These are phyloP conservation scores for Henicopernis longicauda DNA, from an alignment of 2,113 vertebrate species.

Conservation along the genomic window DNA sequence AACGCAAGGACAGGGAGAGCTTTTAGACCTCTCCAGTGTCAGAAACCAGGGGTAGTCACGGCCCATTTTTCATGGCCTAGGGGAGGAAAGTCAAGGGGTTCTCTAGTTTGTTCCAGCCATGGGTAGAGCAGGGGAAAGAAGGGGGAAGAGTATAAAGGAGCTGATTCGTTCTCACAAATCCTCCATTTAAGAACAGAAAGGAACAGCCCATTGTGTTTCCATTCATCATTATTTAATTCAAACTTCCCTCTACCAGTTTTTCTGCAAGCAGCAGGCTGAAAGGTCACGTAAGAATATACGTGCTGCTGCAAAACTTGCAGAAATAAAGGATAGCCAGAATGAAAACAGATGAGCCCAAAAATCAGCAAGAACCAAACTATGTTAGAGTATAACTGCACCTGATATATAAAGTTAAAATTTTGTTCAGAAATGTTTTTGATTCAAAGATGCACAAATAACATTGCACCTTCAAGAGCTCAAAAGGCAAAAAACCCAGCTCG, in stretches of 20 bases:
- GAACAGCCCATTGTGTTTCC: not conserved
- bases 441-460: not conserved
- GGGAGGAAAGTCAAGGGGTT: not conserved
- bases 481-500: not conserved
- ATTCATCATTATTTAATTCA: not conserved
- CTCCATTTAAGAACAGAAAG: not conserved
- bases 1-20: not conserved
- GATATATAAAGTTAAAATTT: not conserved
- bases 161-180: not conserved
- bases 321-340: not conserved
- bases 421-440: not conserved
- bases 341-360: not conserved
- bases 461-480: not conserved
- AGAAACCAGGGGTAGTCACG: not conserved
- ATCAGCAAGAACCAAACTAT: not conserved
- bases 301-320: not conserved
- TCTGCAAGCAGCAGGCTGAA: not conserved
- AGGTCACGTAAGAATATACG: not conserved
- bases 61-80: fast-evolving
- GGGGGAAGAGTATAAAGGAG: not conserved
- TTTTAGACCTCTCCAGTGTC: not conserved
- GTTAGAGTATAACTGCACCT: not conserved
- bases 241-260: not conserved
- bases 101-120: not conserved
- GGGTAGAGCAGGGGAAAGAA: not conserved